A percentile compares a stretch with the other conserved stretches of the same genome.
These are phyloP conservation scores for Phymanthus crucifer DNA, from an alignment of 92 coral and sea anemone species.

Conservation along the genomic window DNA sequence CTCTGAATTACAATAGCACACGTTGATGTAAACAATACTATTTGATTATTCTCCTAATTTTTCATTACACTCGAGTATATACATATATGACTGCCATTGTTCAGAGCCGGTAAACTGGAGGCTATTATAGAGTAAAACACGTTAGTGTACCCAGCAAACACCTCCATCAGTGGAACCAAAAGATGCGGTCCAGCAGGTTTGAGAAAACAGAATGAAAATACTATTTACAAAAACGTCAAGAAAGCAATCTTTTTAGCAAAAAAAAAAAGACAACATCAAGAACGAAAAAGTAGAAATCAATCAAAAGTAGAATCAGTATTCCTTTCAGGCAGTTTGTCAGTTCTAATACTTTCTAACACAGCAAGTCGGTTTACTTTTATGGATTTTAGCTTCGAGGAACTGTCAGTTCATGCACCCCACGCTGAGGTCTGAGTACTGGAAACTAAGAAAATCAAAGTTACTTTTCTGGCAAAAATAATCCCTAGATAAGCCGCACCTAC, in stretches of 20 bases:
- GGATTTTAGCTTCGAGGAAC: background rate
- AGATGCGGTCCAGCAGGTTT: too few relatives aligned
- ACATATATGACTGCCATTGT: background rate
- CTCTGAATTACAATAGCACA: constrained; percentile 9
- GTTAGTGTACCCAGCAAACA: background rate
- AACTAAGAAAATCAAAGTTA: background rate
- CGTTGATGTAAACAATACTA: constrained; percentile 8
- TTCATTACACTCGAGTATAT: background rate
- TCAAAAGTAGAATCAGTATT: background rate
- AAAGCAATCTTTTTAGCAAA: too few relatives aligned
- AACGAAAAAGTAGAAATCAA: too few relatives aligned
- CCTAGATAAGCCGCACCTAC: background rate
- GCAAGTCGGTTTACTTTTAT: background rate
- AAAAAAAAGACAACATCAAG: too few relatives aligned
- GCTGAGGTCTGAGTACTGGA: background rate
- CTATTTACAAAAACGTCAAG: too few relatives aligned
- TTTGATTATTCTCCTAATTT: background rate
- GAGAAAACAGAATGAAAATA: too few relatives aligned
- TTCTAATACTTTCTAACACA: background rate
- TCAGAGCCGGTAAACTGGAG: constrained; percentile 2
- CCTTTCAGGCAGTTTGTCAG: background rate
- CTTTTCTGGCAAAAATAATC: background rate
- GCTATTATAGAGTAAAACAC: background rate
- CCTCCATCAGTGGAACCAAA: background rate
- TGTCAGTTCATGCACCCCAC: background rate